Evolutionary conservation across 2,113 vertebrate species (phyloP), one percentile per base, ranked within the genome.

Genomic region (Plectropomus leopardus): DNA sequence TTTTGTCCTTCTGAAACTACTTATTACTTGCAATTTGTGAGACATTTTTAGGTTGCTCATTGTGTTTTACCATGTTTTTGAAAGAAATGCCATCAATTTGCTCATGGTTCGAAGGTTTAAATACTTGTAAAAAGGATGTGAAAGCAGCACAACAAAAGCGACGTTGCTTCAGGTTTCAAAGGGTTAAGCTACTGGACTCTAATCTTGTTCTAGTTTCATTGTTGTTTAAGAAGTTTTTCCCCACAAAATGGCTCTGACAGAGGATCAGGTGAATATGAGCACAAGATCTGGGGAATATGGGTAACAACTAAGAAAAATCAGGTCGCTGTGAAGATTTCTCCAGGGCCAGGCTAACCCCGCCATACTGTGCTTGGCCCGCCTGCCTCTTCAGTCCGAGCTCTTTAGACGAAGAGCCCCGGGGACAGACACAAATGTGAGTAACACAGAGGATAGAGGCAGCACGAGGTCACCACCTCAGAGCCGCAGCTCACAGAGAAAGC

Each of bases 301-400:
- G 72, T 57, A 80, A 85, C 54, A 73, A 60, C 34, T 51, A 42
- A 67, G 54, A 72, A 53, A 80, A 87, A 93, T 82, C 82, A 91
- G 91, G 92, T 90, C 85, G 63, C 74, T 9, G 57, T 50, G 87
- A 76, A 72, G 79, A 87, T 86, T 88, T 89, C 92, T 92, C 82
- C 84, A 68, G 92, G 88, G 89, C 72, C 82, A 60, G 81, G 84
- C 90, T 88, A 76, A 93, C 92, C 86, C 64, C 65, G 24, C 74
- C 82, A 64, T 81, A 72, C 87, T 67, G 84, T 3, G 59, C 81
- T 81, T 76, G 88, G 89, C 85, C 84, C 59, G 74, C 53, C 81
- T 78, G 84, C 79, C 83, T 83, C 74, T 80, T 64, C 76, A 47
- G 78, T 36, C 51, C 60, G 2, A 77, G 76, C 77, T 88, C 80